These are phyloP conservation scores for Nothura maculosa DNA, from an alignment of 2,797 vertebrate genomes.

Conservation along the genomic window DNA sequence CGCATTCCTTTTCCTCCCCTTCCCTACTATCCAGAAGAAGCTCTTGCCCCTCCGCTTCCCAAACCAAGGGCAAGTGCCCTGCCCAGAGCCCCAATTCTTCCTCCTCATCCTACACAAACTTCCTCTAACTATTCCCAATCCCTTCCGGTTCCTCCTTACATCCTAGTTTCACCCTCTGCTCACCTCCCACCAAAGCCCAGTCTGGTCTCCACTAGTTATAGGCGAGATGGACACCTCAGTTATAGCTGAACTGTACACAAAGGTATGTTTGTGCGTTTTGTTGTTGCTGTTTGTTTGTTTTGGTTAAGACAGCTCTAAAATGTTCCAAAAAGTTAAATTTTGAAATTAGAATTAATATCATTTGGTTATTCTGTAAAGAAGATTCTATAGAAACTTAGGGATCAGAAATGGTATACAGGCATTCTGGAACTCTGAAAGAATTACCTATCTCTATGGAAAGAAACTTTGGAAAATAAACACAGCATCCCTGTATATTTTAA, in stretches of 20 bases:
- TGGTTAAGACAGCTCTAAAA: background rate
- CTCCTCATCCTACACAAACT: background rate
- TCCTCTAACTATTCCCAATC: background rate
- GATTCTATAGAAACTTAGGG: background rate
- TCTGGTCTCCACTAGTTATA: too few relatives aligned
- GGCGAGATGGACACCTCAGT: too few relatives aligned
- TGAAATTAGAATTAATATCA: background rate
- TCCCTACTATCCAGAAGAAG: background rate
- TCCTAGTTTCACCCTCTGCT: background rate
- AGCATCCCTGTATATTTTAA: background rate
- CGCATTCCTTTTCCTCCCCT: background rate
- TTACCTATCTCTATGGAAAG: background rate
- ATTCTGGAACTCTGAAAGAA: background rate
- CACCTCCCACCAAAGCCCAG: too few relatives aligned
- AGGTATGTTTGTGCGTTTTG: background rate
- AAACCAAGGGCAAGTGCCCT: background rate
- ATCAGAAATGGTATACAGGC: background rate
- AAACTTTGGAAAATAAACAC: background rate
- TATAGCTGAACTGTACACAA: background rate
- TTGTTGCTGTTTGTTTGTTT: background rate
- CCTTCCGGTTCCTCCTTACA: background rate
- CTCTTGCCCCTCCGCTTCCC: background rate
- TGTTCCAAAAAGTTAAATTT: background rate
- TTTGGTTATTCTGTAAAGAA: background rate
- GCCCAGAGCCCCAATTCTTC: accelerated